phyloP scores from a whole-genome alignment of 2,113 vertebrate genomes.

The Cynocephalus volans region DNA sequence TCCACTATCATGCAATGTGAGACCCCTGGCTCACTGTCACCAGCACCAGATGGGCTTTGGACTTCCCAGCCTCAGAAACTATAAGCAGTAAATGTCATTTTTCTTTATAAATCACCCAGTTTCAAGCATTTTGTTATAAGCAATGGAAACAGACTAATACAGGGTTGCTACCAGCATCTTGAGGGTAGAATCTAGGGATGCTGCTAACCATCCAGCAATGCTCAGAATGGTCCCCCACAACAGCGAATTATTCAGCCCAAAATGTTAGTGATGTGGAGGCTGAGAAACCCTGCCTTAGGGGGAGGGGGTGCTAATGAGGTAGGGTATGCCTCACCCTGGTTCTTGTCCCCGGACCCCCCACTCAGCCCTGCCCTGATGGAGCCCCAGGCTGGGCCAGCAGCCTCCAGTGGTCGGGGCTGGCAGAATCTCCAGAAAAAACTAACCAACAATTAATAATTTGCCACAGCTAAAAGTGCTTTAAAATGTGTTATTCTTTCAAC shows the following conservation, averaged over 20 bases:
- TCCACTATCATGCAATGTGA: too few relatives aligned
- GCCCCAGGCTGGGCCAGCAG: not conserved
- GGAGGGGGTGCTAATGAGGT: not conserved
- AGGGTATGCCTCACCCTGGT: too few relatives aligned
- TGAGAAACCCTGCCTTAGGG: not conserved
- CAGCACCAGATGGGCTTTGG: too few relatives aligned
- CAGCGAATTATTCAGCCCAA: rapidly evolving
- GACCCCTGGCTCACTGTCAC: too few relatives aligned
- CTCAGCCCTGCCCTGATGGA: not conserved
- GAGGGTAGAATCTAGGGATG: not conserved
- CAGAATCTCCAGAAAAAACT: not conserved
- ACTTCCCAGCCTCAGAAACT: too few relatives aligned
- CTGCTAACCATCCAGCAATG: rapidly evolving
- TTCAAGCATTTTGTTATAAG: too few relatives aligned
- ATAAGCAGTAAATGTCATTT: too few relatives aligned
- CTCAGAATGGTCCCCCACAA: not conserved
- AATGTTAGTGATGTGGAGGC: not conserved
- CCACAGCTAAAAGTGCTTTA: not conserved
- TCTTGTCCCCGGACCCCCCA: too few relatives aligned
- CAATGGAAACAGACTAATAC: too few relatives aligned
- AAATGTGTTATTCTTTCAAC: not conserved
- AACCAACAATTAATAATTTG: not conserved
- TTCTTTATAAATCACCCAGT: too few relatives aligned
- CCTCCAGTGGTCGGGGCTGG: not conserved
- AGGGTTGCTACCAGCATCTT: not conserved